Percentiles rank a stretch among this genome's conserved stretches.
These are phyloP conservation scores for Thymallus thymallus DNA, from an alignment of 2,113 vertebrate species.

Conservation along the genomic window DNA sequence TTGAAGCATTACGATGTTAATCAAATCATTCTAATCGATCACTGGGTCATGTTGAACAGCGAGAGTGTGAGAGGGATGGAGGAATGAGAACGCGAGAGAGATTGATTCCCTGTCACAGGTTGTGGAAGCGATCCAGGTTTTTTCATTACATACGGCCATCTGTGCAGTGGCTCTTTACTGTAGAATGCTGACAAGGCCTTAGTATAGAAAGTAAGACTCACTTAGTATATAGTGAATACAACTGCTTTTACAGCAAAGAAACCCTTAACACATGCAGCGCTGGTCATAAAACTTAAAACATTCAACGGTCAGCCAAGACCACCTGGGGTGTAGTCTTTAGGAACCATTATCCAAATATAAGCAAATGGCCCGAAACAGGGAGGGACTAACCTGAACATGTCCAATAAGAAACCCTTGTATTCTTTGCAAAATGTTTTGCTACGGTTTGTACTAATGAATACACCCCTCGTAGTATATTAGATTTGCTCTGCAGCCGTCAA, in stretches of 20 bases:
- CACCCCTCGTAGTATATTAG: no score
- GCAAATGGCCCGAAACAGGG: no score
- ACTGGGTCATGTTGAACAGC: constrained; percentile 20
- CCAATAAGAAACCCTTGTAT: no score
- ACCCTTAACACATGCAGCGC: background rate
- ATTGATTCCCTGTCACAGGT: constrained; percentile 58
- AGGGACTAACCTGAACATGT: no score
- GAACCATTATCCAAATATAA: no score
- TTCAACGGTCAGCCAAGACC: background rate
- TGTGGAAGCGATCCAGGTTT: constrained; percentile 55
- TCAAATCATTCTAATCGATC: constrained; percentile 35
- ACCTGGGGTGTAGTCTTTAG: no score
- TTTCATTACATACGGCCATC: constrained; percentile 66
- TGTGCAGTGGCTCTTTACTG: constrained; percentile 46
- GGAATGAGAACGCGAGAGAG: constrained; percentile 28
- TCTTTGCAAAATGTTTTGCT: no score
- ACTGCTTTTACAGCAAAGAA: background rate
- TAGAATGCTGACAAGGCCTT: constrained; percentile 26
- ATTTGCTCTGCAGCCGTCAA: constrained; percentile 25
- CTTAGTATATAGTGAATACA: background rate
- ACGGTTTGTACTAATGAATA: no score
- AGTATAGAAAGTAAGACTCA: background rate
- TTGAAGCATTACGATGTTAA: constrained; percentile 30
- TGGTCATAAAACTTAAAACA: background rate
- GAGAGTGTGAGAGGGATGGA: background rate